These are phyloP conservation scores for Mythimna impura DNA, from an alignment of 2,888 invertebrate genomes.

Conservation along the genomic window DNA sequence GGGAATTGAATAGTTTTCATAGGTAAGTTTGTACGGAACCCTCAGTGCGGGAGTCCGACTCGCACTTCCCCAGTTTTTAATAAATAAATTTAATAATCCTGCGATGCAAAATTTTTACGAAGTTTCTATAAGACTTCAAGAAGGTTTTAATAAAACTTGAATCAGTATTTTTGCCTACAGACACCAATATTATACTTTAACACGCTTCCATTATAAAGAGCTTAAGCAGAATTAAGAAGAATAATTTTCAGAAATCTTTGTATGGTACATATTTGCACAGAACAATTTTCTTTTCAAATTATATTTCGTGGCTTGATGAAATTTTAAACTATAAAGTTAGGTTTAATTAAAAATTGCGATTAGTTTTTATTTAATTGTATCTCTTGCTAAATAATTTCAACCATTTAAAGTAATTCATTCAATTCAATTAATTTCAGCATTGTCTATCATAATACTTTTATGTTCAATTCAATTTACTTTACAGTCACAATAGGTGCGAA, in stretches of 20 bases:
- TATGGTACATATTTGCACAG: constrained; percentile 13
- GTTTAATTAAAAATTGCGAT: constrained; percentile 6
- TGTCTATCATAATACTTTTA: too few relatives aligned
- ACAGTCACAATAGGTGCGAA: constrained; percentile 17
- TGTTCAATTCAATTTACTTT: constrained; percentile 1
- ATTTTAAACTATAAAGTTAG: background rate
- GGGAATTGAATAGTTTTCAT: too few relatives aligned
- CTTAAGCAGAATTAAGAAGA: constrained; percentile 38
- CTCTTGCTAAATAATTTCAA: background rate
- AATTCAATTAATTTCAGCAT: background rate
- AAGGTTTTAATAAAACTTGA: constrained; percentile 55
- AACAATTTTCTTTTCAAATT: constrained; percentile 29
- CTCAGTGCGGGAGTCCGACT: too few relatives aligned
- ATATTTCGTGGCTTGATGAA: constrained; percentile 15
- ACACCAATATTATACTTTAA: constrained; percentile 34
- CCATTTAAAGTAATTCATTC: too few relatives aligned
- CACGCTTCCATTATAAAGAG: constrained; percentile 36
- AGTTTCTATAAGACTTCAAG: constrained; percentile 47
- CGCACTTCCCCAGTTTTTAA: background rate
- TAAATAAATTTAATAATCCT: constrained; percentile 20
- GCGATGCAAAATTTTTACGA: constrained; percentile 36
- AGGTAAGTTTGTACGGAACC: too few relatives aligned
- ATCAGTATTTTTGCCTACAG: constrained; percentile 49
- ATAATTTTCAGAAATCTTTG: constrained; percentile 46
- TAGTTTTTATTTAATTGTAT: constrained; percentile 1